Conservation (phyloP, 2,113 vertebrate genomes). For the Zeus faber region DNA sequence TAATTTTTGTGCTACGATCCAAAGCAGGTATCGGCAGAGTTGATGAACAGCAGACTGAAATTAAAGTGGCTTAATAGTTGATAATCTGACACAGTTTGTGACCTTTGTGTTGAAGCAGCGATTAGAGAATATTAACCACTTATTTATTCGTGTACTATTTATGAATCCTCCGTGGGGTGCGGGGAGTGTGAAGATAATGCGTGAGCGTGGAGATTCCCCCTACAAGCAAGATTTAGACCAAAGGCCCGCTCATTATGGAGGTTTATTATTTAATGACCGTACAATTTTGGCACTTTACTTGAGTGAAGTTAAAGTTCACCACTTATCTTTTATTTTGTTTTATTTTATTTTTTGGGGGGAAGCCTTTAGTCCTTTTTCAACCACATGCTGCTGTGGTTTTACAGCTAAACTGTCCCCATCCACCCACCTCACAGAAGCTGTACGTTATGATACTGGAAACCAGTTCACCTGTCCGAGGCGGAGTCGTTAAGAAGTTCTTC, state of each 20-base stretch:
- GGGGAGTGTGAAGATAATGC: conserved; percentile 40
- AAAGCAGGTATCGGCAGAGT: conserved; percentile 12
- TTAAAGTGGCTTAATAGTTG: conserved; percentile 13
- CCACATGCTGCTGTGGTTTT: conserved; percentile 5
- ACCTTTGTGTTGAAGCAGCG: conserved; percentile 28
- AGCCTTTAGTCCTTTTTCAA: conserved; percentile 8
- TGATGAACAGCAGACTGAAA: conserved; percentile 6
- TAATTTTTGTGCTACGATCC: conserved; percentile 31
- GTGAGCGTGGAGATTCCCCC: conserved; percentile 21
- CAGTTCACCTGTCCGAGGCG: conserved; percentile 10
- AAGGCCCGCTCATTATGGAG: conserved; percentile 4
- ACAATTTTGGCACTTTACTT: conserved; percentile 19
- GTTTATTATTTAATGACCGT: conserved; percentile 18
- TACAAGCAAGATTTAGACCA: background rate
- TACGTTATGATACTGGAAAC: too few relatives aligned
- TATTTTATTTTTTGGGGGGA: too few relatives aligned
- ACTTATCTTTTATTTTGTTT: background rate
- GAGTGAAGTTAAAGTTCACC: background rate
- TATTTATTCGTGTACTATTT: conserved; percentile 56
- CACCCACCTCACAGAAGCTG: too few relatives aligned
- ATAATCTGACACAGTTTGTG: conserved; percentile 18
- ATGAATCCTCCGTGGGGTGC: conserved; percentile 49
- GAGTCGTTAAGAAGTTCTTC: conserved; percentile 1
- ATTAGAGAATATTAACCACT: conserved; percentile 32
- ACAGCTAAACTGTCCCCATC: conserved; percentile 15